phyloP scores from a whole-genome alignment of 1,140 invertebrate species.

The Cyrtorhinus lividipennis region DNA sequence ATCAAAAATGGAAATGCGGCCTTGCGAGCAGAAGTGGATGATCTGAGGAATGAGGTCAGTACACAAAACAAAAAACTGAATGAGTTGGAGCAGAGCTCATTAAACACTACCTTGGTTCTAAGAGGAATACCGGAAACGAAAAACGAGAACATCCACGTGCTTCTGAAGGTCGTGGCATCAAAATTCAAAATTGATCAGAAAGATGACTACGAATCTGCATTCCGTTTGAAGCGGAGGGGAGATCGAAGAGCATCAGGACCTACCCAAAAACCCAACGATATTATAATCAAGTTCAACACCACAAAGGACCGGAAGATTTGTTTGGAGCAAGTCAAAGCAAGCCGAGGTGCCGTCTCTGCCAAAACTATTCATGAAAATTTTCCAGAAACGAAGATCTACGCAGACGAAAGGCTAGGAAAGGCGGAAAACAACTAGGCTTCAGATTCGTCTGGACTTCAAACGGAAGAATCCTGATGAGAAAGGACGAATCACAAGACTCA shows the following conservation, averaged over 20 bases:
- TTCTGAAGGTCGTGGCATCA: neutral
- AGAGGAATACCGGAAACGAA: too few species aligned
- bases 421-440: neutral
- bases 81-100: neutral
- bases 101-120: neutral
- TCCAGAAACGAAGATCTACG: neutral
- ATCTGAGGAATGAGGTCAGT: neutral
- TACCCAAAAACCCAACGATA: neutral
- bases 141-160: neutral
- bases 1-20: neutral
- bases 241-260: too few species aligned
- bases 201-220: neutral
- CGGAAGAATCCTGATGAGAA: neutral
- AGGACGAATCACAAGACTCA: neutral
- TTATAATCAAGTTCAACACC: neutral
- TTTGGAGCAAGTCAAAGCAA: neutral
- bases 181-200: neutral
- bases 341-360: neutral
- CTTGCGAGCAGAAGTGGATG: neutral
- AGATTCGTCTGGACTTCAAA: neutral
- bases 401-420: neutral
- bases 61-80: neutral
- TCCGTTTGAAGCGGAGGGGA: neutral
- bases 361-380: neutral
- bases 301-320: neutral